Evolutionary conservation across 2,888 invertebrate genomes (phyloP).

Genomic region (Aphodius sticticus): DNA sequence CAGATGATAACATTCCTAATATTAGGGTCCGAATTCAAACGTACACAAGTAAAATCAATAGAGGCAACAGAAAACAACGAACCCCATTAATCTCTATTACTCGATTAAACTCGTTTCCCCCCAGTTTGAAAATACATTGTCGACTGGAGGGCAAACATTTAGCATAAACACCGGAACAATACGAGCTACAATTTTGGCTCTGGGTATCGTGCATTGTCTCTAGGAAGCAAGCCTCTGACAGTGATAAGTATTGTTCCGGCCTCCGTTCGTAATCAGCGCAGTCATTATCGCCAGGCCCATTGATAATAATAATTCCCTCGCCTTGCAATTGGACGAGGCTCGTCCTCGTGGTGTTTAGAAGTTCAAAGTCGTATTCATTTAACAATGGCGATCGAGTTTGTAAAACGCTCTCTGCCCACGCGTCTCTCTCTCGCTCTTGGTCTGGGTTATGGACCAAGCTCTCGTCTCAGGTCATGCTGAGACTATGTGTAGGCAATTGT

Average conservation of each 20-base stretch:
- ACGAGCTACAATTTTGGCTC: not conserved
- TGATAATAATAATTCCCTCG: not conserved
- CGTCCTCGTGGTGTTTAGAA: not conserved
- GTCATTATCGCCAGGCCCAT: not conserved
- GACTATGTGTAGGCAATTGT: not conserved
- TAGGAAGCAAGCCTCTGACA: not conserved
- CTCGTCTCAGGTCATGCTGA: not conserved
- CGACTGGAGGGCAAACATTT: not conserved
- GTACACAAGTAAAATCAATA: not conserved
- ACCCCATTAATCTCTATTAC: not conserved
- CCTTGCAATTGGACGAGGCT: not conserved
- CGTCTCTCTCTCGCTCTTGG: not conserved
- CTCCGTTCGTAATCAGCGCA: not conserved
- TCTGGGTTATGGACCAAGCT: not conserved
- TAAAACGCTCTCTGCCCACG: not conserved
- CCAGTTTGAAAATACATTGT: not conserved
- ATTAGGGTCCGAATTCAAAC: not conserved
- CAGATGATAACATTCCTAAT: no score
- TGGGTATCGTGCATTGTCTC: not conserved
- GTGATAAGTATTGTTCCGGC: conserved; percentile 4
- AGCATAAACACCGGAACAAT: not conserved
- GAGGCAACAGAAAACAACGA: not conserved
- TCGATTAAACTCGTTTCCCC: not conserved
- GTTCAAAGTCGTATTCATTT: not conserved
- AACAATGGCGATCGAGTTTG: not conserved